These are phyloP conservation scores for Yponomeuta plumbellus DNA, from an alignment of 2,888 invertebrate species.

Conservation along the genomic window DNA sequence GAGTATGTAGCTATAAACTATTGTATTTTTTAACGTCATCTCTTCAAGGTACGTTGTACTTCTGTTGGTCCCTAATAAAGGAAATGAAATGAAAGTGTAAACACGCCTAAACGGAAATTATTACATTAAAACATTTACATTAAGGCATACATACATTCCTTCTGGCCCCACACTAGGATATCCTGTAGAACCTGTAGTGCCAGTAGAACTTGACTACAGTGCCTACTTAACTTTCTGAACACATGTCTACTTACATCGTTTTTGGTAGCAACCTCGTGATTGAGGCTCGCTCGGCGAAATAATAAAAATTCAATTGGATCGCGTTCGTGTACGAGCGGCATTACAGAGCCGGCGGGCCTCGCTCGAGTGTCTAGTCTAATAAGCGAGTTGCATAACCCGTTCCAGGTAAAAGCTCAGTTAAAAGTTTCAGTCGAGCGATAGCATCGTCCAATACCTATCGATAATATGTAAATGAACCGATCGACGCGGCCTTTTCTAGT, in stretches of 20 bases:
- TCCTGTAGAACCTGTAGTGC: too few species aligned
- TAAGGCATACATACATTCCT: too few species aligned
- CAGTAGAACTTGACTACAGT: too few species aligned
- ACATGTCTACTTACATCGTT: neutral
- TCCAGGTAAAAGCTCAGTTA: slow-evolving; percentile 3
- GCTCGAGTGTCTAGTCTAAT: slow-evolving; percentile 1
- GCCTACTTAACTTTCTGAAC: neutral
- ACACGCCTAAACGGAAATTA: too few species aligned
- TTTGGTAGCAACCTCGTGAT: neutral
- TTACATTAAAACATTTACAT: too few species aligned
- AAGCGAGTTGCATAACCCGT: neutral
- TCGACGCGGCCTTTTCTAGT: neutral
- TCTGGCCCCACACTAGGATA: too few species aligned
- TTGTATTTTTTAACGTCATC: too few species aligned
- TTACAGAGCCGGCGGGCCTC: neutral
- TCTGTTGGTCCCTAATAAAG: too few species aligned
- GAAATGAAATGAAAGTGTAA: too few species aligned
- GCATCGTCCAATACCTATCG: slow-evolving; percentile 2
- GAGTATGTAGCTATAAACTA: too few species aligned
- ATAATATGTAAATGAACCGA: slow-evolving; percentile 1
- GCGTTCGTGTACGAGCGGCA: neutral
- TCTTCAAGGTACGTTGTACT: too few species aligned
- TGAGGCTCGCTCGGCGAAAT: neutral
- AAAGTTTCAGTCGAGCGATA: neutral
- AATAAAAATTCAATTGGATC: slow-evolving; percentile 1